These are phyloP conservation scores for Vidua chalybeata DNA, from an alignment of 2,113 vertebrate genomes.

Conservation along the genomic window DNA sequence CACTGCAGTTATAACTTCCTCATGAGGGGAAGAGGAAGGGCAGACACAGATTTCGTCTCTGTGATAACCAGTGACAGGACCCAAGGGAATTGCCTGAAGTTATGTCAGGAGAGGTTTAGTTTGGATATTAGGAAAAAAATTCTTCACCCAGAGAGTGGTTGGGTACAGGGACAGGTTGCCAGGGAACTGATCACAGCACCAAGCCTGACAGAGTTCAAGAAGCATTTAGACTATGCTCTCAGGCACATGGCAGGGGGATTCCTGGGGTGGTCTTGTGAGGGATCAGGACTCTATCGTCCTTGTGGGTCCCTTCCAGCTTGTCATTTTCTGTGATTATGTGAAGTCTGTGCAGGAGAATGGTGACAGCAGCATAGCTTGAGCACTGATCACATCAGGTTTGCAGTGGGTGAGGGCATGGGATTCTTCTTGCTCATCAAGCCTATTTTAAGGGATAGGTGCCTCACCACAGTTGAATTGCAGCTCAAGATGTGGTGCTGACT, in stretches of 20 bases:
- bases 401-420: neutral
- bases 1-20: neutral
- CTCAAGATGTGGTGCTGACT: rapidly evolving
- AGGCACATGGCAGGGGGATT: neutral
- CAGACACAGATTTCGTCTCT: neutral
- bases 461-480: neutral
- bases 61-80: neutral
- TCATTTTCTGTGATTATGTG: neutral
- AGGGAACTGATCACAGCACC: neutral
- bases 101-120: neutral
- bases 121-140: neutral
- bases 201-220: neutral
- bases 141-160: neutral
- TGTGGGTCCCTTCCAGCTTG: neutral
- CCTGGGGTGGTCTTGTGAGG: neutral
- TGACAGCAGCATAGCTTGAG: neutral
- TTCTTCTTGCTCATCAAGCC: neutral
- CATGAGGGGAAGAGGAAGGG: neutral
- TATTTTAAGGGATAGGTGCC: neutral
- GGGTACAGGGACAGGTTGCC: too few species aligned
- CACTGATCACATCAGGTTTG: neutral
- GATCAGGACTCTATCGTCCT: neutral
- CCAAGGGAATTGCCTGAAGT: neutral
- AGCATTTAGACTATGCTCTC: neutral
- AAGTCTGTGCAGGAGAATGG: neutral